Base-by-base conservation (phyloP, 1,140 invertebrate species). In the Bombus vancouverensis region DNA sequence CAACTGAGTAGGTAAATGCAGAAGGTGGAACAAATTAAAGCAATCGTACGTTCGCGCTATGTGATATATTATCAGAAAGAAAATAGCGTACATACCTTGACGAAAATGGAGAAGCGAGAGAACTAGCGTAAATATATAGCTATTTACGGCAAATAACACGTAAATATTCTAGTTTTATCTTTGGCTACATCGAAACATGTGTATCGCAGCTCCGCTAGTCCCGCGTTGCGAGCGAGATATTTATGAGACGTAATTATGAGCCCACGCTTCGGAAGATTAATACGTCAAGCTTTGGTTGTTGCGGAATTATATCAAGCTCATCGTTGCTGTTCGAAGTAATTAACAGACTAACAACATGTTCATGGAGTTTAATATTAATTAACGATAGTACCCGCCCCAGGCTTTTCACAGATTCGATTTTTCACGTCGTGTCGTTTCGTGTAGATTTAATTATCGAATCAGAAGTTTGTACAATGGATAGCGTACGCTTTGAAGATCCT, bases 231-330 rank as follows among this genome's bases (percentile, higher is more conserved):
- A 15, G 75, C 34, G 75, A 68, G 65, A 34, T 34, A 80, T 80
- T 80, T 80, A 70, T 34, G 65, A 53, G 65, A 18, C 65, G 42
- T 68, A 80, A 70, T 47, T 70, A 70, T 47, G 42, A 47, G 65
- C 18, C 13, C 44, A 15, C 65, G 77, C 47, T 68, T 68, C 3
- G 65, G 42, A 80, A 80, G 65, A 80, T 80, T 68, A 80, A 44
- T 80, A 66, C 77, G 62, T 68, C 42, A 34, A n/a, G 62, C n/a
- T 79, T 65, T 44, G 39, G n/a, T 65, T 25, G 32, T 25, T 62
- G 59, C 42, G 77, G 22, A 79, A 79, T 80, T 28, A 32, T 47
- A 32, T 47, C 39, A 18, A 2, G 32, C 32, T 34, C 65, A 37
- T 80, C 62, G 32, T 70, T 47, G n/a, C 65, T 34, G 15, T 32